phyloP scores from a whole-genome alignment of 2,113 vertebrate genomes.

The Calidris pygmaea region DNA sequence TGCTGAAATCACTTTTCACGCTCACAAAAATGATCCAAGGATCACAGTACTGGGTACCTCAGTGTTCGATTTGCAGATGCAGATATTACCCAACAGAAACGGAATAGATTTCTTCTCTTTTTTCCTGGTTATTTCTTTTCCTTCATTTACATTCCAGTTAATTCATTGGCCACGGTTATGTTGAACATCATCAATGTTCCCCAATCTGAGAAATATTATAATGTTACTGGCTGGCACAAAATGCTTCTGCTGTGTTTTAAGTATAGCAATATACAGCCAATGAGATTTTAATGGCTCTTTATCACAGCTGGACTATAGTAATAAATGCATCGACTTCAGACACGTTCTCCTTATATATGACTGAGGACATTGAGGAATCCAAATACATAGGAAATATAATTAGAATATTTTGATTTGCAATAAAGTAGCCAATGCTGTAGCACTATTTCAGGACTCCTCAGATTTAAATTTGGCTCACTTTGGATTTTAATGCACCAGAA shows the following conservation, averaged over 20 bases:
- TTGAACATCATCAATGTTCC: background rate
- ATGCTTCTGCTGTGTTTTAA: slow-evolving; percentile 45
- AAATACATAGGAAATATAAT: slow-evolving; percentile 45
- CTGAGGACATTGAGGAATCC: background rate
- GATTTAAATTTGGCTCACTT: slow-evolving; percentile 45
- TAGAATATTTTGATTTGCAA: slow-evolving; percentile 58
- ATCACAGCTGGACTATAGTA: slow-evolving; percentile 37
- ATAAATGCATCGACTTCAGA: slow-evolving; percentile 21
- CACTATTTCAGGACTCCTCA: slow-evolving; percentile 43
- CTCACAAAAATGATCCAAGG: background rate
- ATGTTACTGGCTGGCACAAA: slow-evolving; percentile 23
- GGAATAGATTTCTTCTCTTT: background rate
- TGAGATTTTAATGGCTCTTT: slow-evolving; percentile 61
- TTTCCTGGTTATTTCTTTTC: background rate
- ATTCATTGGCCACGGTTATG: background rate
- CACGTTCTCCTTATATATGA: slow-evolving; percentile 3
- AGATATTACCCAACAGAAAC: background rate
- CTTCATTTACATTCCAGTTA: background rate
- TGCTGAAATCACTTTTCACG: background rate
- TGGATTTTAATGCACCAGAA: slow-evolving; percentile 60
- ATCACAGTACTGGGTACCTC: background rate
- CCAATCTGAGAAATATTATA: background rate
- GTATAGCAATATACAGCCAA: slow-evolving; percentile 2
- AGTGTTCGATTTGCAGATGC: background rate
- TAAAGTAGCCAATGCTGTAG: slow-evolving; percentile 5